Evolutionary conservation across 2,888 invertebrate species (phyloP).

Genomic region (Caenorhabditis afra): DNA sequence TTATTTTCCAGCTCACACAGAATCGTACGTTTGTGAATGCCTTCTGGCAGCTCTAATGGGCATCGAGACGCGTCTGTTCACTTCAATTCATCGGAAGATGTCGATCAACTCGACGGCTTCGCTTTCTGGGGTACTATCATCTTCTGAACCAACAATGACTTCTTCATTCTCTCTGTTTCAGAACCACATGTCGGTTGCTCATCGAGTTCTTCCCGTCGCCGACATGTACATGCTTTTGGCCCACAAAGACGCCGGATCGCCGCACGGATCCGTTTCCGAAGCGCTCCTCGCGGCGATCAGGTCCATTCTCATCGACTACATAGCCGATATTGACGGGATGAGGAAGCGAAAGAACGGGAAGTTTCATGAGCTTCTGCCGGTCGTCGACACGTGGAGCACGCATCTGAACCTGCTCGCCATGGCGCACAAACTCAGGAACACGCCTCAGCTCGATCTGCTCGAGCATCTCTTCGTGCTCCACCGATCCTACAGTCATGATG

Average conservation of each 20-base stretch:
- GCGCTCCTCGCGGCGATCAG: constrained; percentile 49
- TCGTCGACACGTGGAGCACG: constrained; percentile 36
- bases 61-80: constrained; percentile 50
- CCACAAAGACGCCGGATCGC: constrained; percentile 12
- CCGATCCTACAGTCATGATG: constrained; percentile 10
- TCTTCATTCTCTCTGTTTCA: constrained; percentile 14
- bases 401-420: constrained; percentile 27
- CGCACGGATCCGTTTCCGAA: constrained; percentile 10
- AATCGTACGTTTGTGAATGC: constrained; percentile 39
- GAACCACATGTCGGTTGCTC: constrained; percentile 34
- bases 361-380: constrained; percentile 38
- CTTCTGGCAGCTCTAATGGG: constrained; percentile 45
- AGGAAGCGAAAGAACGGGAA: constrained; percentile 21
- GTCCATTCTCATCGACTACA: constrained; percentile 40
- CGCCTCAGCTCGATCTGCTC: constrained; percentile 29
- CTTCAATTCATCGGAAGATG: constrained; percentile 37
- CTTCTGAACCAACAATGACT: not conserved
- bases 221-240: constrained; percentile 22
- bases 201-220: constrained; percentile 26
- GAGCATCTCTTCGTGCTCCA: constrained; percentile 35
- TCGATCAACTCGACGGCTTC: constrained; percentile 50
- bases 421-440: constrained; percentile 22
- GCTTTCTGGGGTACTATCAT: constrained; percentile 29
- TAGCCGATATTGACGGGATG: constrained; percentile 45
- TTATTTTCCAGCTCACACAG: constrained; percentile 50